A percentile compares a stretch with the other conserved stretches of the same genome.
phyloP scores from a whole-genome alignment of 2,888 invertebrate genomes.

The Phengaris alcon region DNA sequence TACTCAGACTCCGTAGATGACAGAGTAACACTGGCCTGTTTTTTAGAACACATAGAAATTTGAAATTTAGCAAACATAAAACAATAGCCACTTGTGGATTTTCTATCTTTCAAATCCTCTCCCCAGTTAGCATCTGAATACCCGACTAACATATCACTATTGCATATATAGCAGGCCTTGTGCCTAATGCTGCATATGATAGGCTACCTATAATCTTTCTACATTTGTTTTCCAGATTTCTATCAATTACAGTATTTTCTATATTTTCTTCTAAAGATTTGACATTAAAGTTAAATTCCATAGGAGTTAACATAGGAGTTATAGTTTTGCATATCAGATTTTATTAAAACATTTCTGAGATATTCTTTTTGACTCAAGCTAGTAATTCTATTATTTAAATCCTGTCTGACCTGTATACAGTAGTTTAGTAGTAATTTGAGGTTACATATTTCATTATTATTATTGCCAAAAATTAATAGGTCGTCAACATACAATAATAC shows the following conservation, averaged over 20 bases:
- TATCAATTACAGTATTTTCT: conserved; percentile 22
- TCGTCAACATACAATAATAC: conserved; percentile 33
- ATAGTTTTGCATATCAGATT: conserved; percentile 39
- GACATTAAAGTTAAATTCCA: conserved; percentile 38
- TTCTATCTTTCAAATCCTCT: conserved; percentile 39
- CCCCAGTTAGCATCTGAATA: conserved; percentile 42
- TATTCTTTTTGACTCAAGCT: conserved; percentile 35
- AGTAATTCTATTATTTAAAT: conserved; percentile 18
- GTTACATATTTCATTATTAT: conserved; percentile 19
- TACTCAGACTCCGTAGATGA: conserved; percentile 32
- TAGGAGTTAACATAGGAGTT: conserved; percentile 37
- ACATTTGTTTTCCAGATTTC: conserved; percentile 36
- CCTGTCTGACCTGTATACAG: no score
- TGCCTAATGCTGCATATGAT: conserved; percentile 38
- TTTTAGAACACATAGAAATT: conserved; percentile 43
- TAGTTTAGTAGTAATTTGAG: neutral
- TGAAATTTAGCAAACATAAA: conserved; percentile 38
- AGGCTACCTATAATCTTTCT: conserved; percentile 38
- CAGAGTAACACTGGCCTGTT: conserved; percentile 35
- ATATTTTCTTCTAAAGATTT: conserved; percentile 32
- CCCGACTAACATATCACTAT: conserved; percentile 33
- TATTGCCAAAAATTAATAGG: conserved; percentile 35
- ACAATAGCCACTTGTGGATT: conserved; percentile 39
- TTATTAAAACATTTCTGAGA: conserved; percentile 35
- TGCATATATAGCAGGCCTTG: conserved; percentile 39